Evolutionary conservation across 2,797 vertebrate species (phyloP).

Genomic region (Jordanella pulchra): DNA sequence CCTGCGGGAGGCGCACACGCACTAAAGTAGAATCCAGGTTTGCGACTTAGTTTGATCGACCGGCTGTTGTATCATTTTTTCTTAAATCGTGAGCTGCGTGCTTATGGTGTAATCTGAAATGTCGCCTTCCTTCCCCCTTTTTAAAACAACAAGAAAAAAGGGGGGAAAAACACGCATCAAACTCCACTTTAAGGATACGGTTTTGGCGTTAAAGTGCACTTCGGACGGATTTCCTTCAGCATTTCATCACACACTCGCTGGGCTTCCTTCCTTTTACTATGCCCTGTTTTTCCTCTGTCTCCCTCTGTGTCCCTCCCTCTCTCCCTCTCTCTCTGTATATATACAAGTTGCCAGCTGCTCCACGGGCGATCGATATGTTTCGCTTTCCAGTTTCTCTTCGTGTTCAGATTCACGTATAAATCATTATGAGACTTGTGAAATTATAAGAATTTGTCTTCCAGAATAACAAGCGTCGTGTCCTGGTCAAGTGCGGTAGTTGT

Average conservation of each 20-base stretch:
- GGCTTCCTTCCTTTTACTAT: slow-evolving; percentile 2
- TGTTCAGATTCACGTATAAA: slow-evolving; percentile 10
- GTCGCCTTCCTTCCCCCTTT: neutral
- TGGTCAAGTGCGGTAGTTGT: neutral
- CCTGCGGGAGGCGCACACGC: slow-evolving; percentile 67
- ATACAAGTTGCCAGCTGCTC: neutral
- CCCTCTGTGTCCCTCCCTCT: neutral
- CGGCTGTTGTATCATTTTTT: neutral
- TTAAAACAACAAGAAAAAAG: no score
- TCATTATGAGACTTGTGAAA: neutral
- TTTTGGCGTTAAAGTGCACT: slow-evolving; percentile 4
- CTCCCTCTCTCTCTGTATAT: neutral
- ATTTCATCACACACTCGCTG: slow-evolving; percentile 9
- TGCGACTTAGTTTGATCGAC: slow-evolving; percentile 5
- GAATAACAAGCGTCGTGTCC: neutral
- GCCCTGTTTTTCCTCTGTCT: neutral
- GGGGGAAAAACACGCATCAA: slow-evolving; percentile 5
- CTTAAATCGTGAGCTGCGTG: slow-evolving; percentile 24
- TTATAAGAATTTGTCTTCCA: neutral
- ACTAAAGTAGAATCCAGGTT: slow-evolving; percentile 9
- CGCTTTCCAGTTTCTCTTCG: neutral
- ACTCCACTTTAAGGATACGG: neutral
- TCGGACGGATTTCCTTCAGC: slow-evolving; percentile 15
- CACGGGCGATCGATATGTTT: neutral
- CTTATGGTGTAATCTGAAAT: slow-evolving; percentile 8